Percentiles rank a stretch among this genome's conserved stretches.
These are phyloP conservation scores for Martes martes DNA, from an alignment of 2,113 vertebrate species.

Conservation along the genomic window DNA sequence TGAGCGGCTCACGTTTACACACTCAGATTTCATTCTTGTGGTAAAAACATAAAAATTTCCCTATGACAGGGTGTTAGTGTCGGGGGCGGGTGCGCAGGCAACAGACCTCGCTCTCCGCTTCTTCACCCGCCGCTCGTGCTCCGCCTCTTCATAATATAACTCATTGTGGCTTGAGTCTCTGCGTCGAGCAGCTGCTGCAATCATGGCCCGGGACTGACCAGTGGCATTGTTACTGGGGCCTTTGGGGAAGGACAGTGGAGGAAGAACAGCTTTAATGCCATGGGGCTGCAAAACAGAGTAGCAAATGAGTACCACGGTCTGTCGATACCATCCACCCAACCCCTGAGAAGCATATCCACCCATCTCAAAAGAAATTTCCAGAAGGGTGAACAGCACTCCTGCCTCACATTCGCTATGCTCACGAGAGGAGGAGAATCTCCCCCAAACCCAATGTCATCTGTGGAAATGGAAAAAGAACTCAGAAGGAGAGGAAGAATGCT, in stretches of 20 bases:
- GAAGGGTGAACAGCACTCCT: neutral
- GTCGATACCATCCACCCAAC: accelerated
- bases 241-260: neutral
- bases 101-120: slow-evolving; percentile 84
- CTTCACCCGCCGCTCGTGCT: slow-evolving; percentile 82
- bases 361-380: neutral
- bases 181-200: slow-evolving; percentile 88
- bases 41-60: neutral
- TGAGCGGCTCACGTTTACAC: neutral
- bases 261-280: neutral
- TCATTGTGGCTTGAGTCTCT: slow-evolving; percentile 94
- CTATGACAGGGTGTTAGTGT: accelerated
- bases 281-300: neutral
- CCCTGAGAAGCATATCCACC: neutral
- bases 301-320: neutral
- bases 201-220: slow-evolving; percentile 92
- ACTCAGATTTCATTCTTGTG: neutral
- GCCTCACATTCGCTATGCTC: neutral
- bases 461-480: neutral
- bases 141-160: slow-evolving; percentile 90
- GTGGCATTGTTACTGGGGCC: slow-evolving; percentile 86
- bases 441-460: neutral
- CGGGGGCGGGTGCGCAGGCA: accelerated
- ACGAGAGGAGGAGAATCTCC: neutral
- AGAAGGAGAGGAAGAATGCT: neutral